Conservation (phyloP, 2,113 vertebrate genomes). For the Procapra przewalskii region DNA sequence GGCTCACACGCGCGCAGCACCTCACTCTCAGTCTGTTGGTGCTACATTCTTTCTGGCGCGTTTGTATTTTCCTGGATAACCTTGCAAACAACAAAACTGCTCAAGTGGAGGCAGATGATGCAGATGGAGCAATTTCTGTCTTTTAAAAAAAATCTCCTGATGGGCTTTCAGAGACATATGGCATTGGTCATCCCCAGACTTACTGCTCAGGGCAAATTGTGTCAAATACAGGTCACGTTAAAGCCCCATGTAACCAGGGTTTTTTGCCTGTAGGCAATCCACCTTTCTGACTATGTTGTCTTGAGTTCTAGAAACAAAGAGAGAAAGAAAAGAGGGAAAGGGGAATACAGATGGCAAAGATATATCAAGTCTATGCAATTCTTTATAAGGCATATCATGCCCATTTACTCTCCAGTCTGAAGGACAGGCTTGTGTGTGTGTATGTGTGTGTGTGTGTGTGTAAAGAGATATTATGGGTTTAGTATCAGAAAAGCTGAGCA, state of each 20-base stretch:
- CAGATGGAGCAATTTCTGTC: background rate
- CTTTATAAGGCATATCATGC: background rate
- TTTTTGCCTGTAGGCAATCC: conserved; percentile 3
- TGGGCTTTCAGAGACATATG: background rate
- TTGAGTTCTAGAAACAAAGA: background rate
- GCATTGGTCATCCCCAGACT: conserved; percentile 45
- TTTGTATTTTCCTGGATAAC: conserved; percentile 28
- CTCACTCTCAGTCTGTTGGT: background rate
- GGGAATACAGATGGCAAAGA: background rate
- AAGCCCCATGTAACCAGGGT: background rate
- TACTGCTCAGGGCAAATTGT: conserved; percentile 45
- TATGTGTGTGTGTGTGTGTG: background rate
- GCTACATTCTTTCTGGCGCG: background rate
- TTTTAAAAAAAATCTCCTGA: background rate
- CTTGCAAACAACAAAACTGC: conserved; percentile 46
- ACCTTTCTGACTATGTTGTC: conserved; percentile 10
- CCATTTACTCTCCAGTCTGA: background rate
- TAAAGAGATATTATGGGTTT: background rate
- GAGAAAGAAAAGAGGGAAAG: background rate
- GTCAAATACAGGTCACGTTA: conserved; percentile 43
- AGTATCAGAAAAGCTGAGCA: background rate
- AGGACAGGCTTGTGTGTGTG: background rate
- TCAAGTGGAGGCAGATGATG: background rate
- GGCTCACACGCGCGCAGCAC: background rate
- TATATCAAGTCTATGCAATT: background rate